Evolutionary conservation across 2,888 invertebrate genomes (phyloP), one percentile per base, ranked within the genome.

Genomic region (Ischnus inquisitorius): DNA sequence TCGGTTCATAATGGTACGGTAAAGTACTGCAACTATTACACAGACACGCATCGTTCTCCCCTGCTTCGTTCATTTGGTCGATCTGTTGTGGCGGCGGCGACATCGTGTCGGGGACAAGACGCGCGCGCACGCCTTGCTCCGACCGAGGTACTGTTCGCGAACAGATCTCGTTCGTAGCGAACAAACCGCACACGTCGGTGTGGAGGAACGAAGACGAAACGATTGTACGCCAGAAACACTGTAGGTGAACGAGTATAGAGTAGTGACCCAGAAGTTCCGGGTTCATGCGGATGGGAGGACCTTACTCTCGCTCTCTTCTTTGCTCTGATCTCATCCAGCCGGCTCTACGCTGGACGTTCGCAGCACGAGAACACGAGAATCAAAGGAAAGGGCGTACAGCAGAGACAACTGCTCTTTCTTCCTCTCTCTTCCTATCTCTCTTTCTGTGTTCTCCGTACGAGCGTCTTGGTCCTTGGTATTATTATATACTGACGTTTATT

Each of bases 251-350:
- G 54, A 12, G 22, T 39, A 71, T 51, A 2, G 43, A 34, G 64
- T 34, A 71, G 57, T 83, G 69, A 74, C 83, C 65, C 54, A 65
- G 65, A 48, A 62, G 79, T 83, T 83, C 79, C 79, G 83, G 83
- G 76, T 64, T 75, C 76, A 80, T 41, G 25, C 67, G 22, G 43
- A 67, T 39, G 54, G 51, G 64, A 64, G 71, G 64, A 69, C 41
- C 39, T 62, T 51, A 64, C 68, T 72, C 72, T 68, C 34, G 25
- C 19, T 60, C 22, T 67, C 41, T 74, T 51, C 64, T 19, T 62
- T 62, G 48, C 34, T 43, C 48, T 54, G 68, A 19, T 62, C 34
- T 64, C 28, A 28, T 43, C 78, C 34, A 22, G 51, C 51, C 68
- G 10, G 19, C 48, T 8, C 48, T 22, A 3, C 22, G 4, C 54